A percentile compares a stretch with the other conserved stretches of the same genome.
Evolutionary conservation across 2,797 vertebrate species (phyloP).

Genomic region (Kryptolebias ocellatus): DNA sequence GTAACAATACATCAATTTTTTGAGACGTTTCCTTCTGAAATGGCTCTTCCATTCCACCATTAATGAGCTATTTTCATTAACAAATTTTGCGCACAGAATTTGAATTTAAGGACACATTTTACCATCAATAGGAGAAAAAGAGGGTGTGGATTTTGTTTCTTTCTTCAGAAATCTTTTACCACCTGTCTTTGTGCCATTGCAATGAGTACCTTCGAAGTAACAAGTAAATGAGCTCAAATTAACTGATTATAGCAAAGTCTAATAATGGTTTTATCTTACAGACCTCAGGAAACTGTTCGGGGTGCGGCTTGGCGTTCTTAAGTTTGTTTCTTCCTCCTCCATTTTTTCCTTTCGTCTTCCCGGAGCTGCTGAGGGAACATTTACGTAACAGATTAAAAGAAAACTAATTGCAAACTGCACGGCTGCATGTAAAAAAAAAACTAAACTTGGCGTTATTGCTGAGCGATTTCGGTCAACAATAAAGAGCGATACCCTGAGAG

Average conservation of each 20-base stretch:
- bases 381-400: not conserved
- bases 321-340: constrained; percentile 84
- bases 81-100: too few relatives aligned
- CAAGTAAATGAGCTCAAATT: not conserved
- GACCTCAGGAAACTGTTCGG: constrained; percentile 80
- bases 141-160: too few relatives aligned
- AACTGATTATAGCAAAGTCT: not conserved
- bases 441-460: too few relatives aligned
- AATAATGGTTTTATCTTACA: constrained; percentile 20
- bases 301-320: constrained; percentile 74
- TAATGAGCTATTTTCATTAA: too few relatives aligned
- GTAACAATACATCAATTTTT: too few relatives aligned
- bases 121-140: too few relatives aligned
- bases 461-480: not conserved
- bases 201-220: not conserved
- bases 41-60: too few relatives aligned
- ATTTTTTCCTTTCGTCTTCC: constrained; percentile 89
- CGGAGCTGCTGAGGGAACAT: constrained; percentile 70
- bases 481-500: not conserved
- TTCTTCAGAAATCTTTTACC: too few relatives aligned
- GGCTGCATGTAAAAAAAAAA: not conserved
- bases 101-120: too few relatives aligned
- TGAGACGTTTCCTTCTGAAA: too few relatives aligned
- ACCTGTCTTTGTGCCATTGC: too few relatives aligned
- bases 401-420: not conserved